Base-by-base conservation (phyloP, 2,888 invertebrate genomes). In the Keiferia lycopersicella region DNA sequence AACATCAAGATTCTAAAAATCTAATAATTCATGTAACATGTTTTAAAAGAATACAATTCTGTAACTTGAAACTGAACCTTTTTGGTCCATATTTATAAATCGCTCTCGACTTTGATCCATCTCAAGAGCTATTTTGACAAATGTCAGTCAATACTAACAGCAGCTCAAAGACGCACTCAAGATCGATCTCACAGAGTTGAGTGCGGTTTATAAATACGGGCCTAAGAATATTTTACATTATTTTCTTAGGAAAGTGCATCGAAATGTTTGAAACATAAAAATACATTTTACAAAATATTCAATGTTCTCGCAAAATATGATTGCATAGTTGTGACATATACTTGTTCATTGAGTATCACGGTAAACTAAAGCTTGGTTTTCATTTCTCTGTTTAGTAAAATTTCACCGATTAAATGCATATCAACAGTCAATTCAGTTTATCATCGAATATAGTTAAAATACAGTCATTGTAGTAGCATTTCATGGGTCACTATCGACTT, bases 311-410 rank as follows among this genome's bases (percentile, higher is more conserved):
- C 50, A 65, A 41, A 61, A 62, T 48, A 56, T 38, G 39, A 48
- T 53, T 61, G 76, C 79, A 77, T 83, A 83, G 78, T 88, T 88
- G 88, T 88, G 89, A 89, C 88, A 53, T 53, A 20, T 53, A 75
- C 81, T 87, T 86, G 84, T 84, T 87, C 86, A 72, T 79, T 81
- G 86, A 88, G 88, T 89, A 90, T 89, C 86, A 87, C 82, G 78
- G 83, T 82, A 80, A 76, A 76, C 71, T 79, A 89, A 89, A 89
- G 88, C 88, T 88, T 87, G 84, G 22, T 11, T 53, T 53, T 14
- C 14, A 22, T 4, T 34, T 58, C 8, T 66, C 30, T 63, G 16
- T 56, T 56, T 34, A 34, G 34, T 56, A 64, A 66, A 66, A 66
- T 58, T 51, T 41, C 51, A 59, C 61, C 64, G 62, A 67, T 67